Evolutionary conservation across 92 coral and sea anemone species (phyloP).

Genomic region (Epizoanthus ramosus): DNA sequence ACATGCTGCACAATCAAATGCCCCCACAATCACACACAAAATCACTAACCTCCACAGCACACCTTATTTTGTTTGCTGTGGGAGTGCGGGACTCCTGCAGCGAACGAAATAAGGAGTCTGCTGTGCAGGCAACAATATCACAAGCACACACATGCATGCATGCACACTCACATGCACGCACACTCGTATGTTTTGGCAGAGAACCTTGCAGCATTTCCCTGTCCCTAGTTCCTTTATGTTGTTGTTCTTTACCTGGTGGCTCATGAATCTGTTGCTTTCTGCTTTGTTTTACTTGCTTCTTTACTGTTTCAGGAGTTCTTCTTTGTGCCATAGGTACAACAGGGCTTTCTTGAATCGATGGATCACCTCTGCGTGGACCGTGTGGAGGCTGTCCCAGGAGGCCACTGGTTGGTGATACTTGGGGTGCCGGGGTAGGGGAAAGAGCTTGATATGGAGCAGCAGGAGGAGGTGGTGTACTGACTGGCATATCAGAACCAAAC

Average conservation of each 20-base stretch:
- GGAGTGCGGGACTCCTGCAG: too few relatives aligned
- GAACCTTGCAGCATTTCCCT: slow-evolving; percentile 2
- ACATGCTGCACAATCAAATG: too few relatives aligned
- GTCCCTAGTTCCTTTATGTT: not conserved
- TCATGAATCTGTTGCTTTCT: not conserved
- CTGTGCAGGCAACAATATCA: too few relatives aligned
- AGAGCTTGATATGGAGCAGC: slow-evolving; percentile 53
- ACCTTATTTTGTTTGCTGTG: too few relatives aligned
- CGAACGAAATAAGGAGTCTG: too few relatives aligned
- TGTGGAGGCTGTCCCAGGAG: slow-evolving; percentile 5
- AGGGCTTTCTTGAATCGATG: slow-evolving; percentile 18
- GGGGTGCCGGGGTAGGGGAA: slow-evolving; percentile 21
- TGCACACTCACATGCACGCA: too few relatives aligned
- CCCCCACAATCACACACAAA: too few relatives aligned
- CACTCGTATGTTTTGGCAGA: too few relatives aligned
- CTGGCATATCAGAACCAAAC: slow-evolving; percentile 75
- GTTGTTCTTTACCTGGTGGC: not conserved
- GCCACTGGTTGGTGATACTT: slow-evolving; percentile 9
- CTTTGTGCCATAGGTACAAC: not conserved
- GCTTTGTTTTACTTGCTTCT: slow-evolving; percentile 17
- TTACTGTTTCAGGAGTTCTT: slow-evolving; percentile 29
- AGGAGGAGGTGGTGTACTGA: slow-evolving; percentile 81
- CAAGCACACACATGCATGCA: too few relatives aligned
- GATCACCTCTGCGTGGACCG: not conserved
- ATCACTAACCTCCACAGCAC: too few relatives aligned